Conservation (phyloP, 2,797 vertebrate genomes). For the Takifugu rubripes region DNA sequence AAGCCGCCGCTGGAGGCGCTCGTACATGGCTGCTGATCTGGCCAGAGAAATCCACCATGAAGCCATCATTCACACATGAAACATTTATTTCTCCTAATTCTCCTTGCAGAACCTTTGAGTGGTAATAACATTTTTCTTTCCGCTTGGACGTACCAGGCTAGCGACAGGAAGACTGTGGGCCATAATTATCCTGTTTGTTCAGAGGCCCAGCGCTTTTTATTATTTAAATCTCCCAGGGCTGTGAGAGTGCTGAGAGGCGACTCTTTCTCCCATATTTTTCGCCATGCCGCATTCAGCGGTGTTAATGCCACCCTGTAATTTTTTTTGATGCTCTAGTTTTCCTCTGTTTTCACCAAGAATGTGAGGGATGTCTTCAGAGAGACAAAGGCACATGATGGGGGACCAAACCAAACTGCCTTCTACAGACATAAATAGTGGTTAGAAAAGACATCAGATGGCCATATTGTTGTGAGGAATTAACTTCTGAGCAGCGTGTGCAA, state of each 20-base stretch:
- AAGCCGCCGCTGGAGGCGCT: too few species aligned
- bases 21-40: slow-evolving; percentile 43
- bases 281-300: slow-evolving; percentile 75
- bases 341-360: slow-evolving; percentile 68
- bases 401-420: slow-evolving; percentile 55
- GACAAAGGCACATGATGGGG: not conserved
- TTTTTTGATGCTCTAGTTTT: slow-evolving; percentile 69
- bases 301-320: slow-evolving; percentile 73
- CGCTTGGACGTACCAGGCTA: slow-evolving; percentile 74
- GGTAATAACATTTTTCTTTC: slow-evolving; percentile 80
- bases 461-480: slow-evolving; percentile 38
- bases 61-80: slow-evolving; percentile 65
- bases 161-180: slow-evolving; percentile 80
- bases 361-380: slow-evolving; percentile 52
- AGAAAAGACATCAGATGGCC: slow-evolving; percentile 32
- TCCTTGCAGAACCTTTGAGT: slow-evolving; percentile 75
- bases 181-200: slow-evolving; percentile 88
- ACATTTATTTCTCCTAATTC: slow-evolving; percentile 77
- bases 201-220: slow-evolving; percentile 81
- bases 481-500: slow-evolving; percentile 20
- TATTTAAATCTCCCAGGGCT: slow-evolving; percentile 86
- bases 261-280: slow-evolving; percentile 73
- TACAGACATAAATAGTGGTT: slow-evolving; percentile 29
- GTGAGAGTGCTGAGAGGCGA: slow-evolving; percentile 76
- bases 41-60: slow-evolving; percentile 55